Base-by-base conservation (phyloP, 1,140 invertebrate species). In the Ctenoplectra terminalis region DNA sequence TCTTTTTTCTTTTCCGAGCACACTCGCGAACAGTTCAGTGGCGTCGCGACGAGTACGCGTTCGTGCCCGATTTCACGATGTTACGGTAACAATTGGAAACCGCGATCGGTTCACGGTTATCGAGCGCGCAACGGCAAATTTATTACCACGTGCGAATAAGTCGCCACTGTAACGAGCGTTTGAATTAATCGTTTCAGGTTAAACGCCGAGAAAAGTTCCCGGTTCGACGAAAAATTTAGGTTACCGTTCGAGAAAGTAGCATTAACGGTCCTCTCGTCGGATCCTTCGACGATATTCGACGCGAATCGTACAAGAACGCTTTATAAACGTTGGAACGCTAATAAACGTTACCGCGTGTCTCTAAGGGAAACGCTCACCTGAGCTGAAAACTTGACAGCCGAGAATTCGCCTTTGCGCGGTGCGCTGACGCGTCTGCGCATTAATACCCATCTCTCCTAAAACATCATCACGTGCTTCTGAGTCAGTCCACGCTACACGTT, bases 371-470 rank as follows among this genome's bases (percentile, higher is more conserved):
- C 85, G 43, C 84, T 73, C 70, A 74, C 81, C 82, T 61, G 66
- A 72, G 70, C 69, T 56, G 63, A 72, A n/a, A 71, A 84, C 75
- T 77, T 81, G 77, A 82, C 79, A 70, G 77, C 26, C 76, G 64
- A 56, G 64, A 79, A 81, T 81, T 81, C 61, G 72, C 79, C 79
- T 81, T 76, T 81, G 63, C 79, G 79, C 79, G 79, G 63, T 76
- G 71, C 50, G 40, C 61, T n/a, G 72, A 76, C 31, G 79, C 72
- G 79, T 64, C 72, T 81, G 79, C 79, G 79, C 79, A 52, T 64
- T 81, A 48, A 29, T 58, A 50, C 74, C 56, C 54, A 78, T 67
- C 75, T 74, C 75, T 72, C 77, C 67, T 72, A 61, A 81, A 81
- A 64, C 58, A 52, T 81, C 52, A 76, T 66, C 63, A 72, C 72